Percentiles rank a stretch among this genome's conserved stretches.
These are phyloP conservation scores for Propithecus deckenii DNA, from an alignment of 2,797 vertebrate species.

Conservation along the genomic window DNA sequence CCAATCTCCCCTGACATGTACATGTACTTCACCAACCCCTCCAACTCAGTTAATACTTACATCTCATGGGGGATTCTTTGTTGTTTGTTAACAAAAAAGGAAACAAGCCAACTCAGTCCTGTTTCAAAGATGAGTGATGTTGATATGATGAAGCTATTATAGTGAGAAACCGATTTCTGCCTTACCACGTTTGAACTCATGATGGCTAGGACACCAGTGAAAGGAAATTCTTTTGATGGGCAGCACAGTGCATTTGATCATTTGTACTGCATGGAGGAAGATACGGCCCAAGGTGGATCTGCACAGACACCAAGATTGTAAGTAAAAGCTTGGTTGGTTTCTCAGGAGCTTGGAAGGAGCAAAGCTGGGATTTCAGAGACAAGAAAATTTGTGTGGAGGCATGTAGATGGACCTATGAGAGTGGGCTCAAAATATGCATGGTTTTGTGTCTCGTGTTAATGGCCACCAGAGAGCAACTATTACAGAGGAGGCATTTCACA, in stretches of 20 bases:
- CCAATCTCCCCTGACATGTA: background rate
- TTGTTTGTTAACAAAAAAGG: background rate
- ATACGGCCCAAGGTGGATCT: background rate
- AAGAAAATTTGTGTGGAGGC: background rate
- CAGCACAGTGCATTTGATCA: background rate
- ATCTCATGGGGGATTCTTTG: background rate
- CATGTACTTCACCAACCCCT: too few species aligned
- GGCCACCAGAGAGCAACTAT: background rate
- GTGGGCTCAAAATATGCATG: background rate
- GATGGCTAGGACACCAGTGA: background rate
- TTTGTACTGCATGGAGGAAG: background rate
- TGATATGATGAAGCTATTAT: background rate
- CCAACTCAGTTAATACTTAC: background rate
- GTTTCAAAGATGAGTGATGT: background rate
- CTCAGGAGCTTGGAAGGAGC: background rate
- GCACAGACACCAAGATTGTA: background rate
- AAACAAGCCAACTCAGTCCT: background rate
- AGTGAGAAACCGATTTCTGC: background rate
- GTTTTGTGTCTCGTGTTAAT: background rate
- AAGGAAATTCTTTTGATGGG: background rate
- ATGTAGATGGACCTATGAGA: background rate
- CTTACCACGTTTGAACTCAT: too few species aligned
- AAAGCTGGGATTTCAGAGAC: background rate
- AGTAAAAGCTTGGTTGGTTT: background rate
- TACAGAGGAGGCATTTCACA: background rate